Evolutionary conservation across 1,140 invertebrate genomes (phyloP).

Genomic region (Littorina saxatilis): DNA sequence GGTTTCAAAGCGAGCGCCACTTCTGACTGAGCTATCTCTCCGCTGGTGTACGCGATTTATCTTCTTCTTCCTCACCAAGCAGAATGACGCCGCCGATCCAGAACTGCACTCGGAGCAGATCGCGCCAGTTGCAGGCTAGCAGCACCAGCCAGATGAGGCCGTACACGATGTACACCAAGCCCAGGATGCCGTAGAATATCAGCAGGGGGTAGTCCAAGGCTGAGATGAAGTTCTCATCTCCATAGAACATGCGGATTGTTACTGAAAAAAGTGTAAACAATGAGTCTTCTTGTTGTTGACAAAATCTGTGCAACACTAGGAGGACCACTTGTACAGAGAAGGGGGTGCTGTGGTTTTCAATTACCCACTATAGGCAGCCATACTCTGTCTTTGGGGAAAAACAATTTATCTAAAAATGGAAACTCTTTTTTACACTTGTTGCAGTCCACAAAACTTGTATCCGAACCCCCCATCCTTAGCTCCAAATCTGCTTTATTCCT

Average conservation of each 20-base stretch:
- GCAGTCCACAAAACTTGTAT: not conserved
- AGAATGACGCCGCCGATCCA: slow-evolving; percentile 95
- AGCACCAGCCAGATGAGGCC: slow-evolving; percentile 90
- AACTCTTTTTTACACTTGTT: not conserved
- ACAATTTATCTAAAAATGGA: too few relatives aligned
- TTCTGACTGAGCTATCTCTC: too few relatives aligned
- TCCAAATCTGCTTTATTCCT: too few relatives aligned
- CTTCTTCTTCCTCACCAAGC: slow-evolving; percentile 78
- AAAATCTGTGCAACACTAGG: not conserved
- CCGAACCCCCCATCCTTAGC: too few relatives aligned
- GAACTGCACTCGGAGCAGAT: slow-evolving; percentile 94
- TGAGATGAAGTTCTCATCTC: slow-evolving; percentile 83
- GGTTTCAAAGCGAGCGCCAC: too few relatives aligned
- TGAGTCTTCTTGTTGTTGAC: too few relatives aligned
- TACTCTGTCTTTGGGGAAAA: too few relatives aligned
- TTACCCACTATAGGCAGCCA: slow-evolving; percentile 3
- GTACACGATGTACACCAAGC: slow-evolving; percentile 88
- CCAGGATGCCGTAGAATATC: slow-evolving; percentile 94
- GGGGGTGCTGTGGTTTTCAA: not conserved
- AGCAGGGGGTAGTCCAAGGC: slow-evolving; percentile 85
- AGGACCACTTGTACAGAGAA: not conserved
- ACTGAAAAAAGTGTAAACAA: slow-evolving; percentile 53
- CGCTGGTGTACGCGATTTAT: too few relatives aligned
- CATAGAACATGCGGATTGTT: slow-evolving; percentile 77
- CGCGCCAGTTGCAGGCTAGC: slow-evolving; percentile 91